Evolutionary conservation across 2,888 invertebrate species (phyloP), one percentile per base, ranked within the genome.

Genomic region (Dichetophora obliterata): DNA sequence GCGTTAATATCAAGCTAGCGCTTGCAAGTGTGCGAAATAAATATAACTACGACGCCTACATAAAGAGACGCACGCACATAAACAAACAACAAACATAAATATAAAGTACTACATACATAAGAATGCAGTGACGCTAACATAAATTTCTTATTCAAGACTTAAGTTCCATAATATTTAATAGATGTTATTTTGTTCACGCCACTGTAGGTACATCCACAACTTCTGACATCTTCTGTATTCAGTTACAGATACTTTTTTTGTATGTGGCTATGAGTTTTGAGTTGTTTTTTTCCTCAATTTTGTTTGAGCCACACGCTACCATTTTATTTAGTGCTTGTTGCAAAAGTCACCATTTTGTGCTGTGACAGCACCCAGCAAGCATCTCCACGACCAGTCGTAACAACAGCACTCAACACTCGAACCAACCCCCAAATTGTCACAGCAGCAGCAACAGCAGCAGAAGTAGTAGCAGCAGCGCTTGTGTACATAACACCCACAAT

Each of bases 301-400:
- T 48, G 2, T 48, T n/a, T 73, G 50, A 48, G 78, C 52, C 37
- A 83, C 79, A 77, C 80, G 83, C 85, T 85, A 84, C 84, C 84
- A 84, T 84, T 84, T 84, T 84, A 83, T 85, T 83, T 83, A 54
- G 74, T 22, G 5, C 54, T 74, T 16, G n/a, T 14, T 65, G 27
- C 31, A 65, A 37, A 31, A 66, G 66, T 50, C 74, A 37, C 74
- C 74, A 74, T 74, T 74, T 74, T 74, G 65, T 66, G 54, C 52
- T 54, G 54, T 14, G 63, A 63, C 27, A 52, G 37, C 52, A 24
- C 3, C 66, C 14, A 66, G 8, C n/a, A 50, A 50, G 68, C 68
- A 50, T 68, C 37, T 68, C 68, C 68, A 50, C 3, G 48, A 59
- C 24, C 68, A 37, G 22, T n/a, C 34, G n/a, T 66, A 37, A 66